Evolutionary conservation across 2,888 invertebrate genomes (phyloP), one percentile per base, ranked within the genome.

Genomic region (Drosophila neotestacea): DNA sequence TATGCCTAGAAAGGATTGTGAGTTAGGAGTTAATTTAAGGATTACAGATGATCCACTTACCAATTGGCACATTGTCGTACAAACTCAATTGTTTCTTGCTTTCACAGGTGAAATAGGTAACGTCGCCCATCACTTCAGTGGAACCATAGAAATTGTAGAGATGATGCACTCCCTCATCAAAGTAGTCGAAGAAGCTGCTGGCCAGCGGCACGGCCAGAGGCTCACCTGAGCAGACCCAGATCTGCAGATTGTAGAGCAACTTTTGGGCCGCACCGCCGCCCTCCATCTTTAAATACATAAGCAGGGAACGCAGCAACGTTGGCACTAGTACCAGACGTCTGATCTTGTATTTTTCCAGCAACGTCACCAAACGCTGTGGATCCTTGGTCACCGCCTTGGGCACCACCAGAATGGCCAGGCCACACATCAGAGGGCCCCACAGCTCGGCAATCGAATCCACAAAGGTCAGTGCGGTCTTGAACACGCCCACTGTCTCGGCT

Each of bases 91-190:
- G 95, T 4, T 93, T 93, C 11, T 93, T 89, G 54, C 93, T 94
- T 65, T 94, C 94, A 81, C 97, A 93, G 0, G 95, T 93, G 80
- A 96, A 95, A 86, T 95, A 97, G 0, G 97, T 97, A 2, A 98
- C 97, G 90, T 97, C 98, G 0, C 97, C 98, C 96, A 97, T 97
- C 0, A 97, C 95, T 91, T 98, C 98, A 0, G 98, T 97, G 77
- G 97, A 97, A 0, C 98, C 98, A 87, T 97, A 98, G 90, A 97
- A 97, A 90, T 98, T 98, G 58, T 96, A 97, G 42, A 98, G 92
- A 13, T 94, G 93, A 71, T 95, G 95, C 0, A 93, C 92, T 9
- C 94, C 94, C 61, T 94, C 94, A n/a, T 94, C 93, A 75, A 97
- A 97, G 74, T 95, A 94, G 38, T 94, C 93, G 91, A 97, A 97